Evolutionary conservation across 2,888 invertebrate species (phyloP).

Genomic region (Drosophila meridiana): DNA sequence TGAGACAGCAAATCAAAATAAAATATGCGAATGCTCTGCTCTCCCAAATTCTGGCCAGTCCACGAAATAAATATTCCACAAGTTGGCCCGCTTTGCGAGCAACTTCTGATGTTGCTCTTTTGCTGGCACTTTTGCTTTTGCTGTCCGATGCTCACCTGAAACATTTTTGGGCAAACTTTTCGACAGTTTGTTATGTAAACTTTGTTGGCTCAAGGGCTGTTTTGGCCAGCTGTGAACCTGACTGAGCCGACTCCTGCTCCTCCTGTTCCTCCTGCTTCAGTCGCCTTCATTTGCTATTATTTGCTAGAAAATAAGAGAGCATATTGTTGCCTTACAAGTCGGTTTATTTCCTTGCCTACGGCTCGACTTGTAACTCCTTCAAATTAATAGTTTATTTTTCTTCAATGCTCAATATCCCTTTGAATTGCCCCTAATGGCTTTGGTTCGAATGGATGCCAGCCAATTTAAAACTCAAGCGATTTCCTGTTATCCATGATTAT

Average conservation of each 20-base stretch:
- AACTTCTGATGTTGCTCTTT: constrained; percentile 64
- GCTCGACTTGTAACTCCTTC: constrained; percentile 27
- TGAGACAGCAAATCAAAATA: constrained; percentile 11
- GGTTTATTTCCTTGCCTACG: constrained; percentile 30
- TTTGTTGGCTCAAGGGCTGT: constrained; percentile 49
- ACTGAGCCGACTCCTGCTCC: constrained; percentile 31
- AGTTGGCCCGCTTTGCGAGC: constrained; percentile 53
- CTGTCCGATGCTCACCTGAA: constrained; percentile 63
- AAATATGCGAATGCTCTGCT: constrained; percentile 16
- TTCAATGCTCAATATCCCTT: constrained; percentile 7
- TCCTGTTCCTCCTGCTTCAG: constrained; percentile 19
- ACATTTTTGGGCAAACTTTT: constrained; percentile 67
- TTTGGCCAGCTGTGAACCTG: constrained; percentile 40
- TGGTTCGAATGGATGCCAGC: neutral
- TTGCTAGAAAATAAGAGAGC: constrained; percentile 26
- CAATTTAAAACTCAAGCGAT: constrained; percentile 5
- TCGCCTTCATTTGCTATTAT: constrained; percentile 41
- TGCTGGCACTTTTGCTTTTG: constrained; percentile 30
- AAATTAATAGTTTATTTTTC: constrained; percentile 22
- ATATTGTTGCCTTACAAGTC: constrained; percentile 35
- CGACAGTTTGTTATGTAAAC: constrained; percentile 66
- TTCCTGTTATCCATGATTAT: neutral
- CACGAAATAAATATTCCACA: constrained; percentile 47
- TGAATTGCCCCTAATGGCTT: neutral
- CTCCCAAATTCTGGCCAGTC: constrained; percentile 26